Base-by-base conservation (phyloP, 1,140 invertebrate genomes). In the Gryllus bimaculatus region DNA sequence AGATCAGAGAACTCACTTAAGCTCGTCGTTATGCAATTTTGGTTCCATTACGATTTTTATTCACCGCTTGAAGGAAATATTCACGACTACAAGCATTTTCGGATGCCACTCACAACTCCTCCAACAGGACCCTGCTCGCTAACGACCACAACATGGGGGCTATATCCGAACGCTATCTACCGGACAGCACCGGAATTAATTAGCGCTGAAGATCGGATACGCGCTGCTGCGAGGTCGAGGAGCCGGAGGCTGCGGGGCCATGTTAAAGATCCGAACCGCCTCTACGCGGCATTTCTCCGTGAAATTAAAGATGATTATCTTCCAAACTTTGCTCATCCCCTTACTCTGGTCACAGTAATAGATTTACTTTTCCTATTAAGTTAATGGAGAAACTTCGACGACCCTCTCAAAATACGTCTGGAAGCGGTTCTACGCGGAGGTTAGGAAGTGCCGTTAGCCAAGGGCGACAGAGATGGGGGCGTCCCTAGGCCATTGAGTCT, bases 331-430 rank as follows among this genome's bases (percentile, higher is more conserved):
- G 54, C 54, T 66, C 54, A 66, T 66, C 54, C 54, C 54, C 54
- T 10, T 66, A 10, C 10, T 18, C 54, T 66, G 54, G 54, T 66
- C 54, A 66, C 54, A 66, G 54, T 66, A 66, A 66, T 66, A 66
- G 54, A 66, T 66, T 66, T 66, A 66, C 54, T 66, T 66, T 66
- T 66, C 54, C 54, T 66, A 66, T 66, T 66, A 66, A 66, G 54
- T 66, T 66, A 66, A 66, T 66, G 54, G 54, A 66, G 54, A 66
- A 66, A 66, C 54, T 66, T 66, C 54, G 54, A 66, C 54, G 54
- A 66, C 54, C 10, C 54, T 66, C 54, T 10, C 10, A 18, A 66
- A 66, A 18, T 66, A 66, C 54, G 54, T 66, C 54, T 18, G 54
- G 54, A 10, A 7, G 54, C 10, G 18, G 54, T 18, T 10, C 10